These are phyloP conservation scores for Dendrocincla tyrannina DNA, from an alignment of 2,797 vertebrate species.

Conservation along the genomic window DNA sequence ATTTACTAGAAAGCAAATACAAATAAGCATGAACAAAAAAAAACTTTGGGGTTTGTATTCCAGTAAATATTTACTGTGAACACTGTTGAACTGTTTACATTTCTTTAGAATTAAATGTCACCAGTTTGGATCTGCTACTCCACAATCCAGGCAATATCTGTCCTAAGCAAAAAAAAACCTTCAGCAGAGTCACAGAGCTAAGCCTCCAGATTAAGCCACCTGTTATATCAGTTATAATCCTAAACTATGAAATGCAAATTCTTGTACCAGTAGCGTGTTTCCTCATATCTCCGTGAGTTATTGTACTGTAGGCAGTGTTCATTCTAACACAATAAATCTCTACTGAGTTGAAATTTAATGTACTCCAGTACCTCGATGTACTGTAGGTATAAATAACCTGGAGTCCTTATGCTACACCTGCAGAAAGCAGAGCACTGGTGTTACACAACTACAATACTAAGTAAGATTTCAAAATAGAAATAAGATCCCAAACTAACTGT, in stretches of 20 bases:
- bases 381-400: conserved; percentile 27
- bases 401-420: background rate
- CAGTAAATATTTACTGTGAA: conserved; percentile 29
- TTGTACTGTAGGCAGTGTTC: conserved; percentile 31
- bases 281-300: conserved; percentile 31
- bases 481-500: background rate
- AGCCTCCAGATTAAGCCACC: background rate
- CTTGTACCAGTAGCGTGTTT: background rate
- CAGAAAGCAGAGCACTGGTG: background rate
- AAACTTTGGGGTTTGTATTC: background rate
- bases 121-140: background rate
- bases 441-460: background rate
- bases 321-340: conserved; percentile 46
- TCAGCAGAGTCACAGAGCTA: background rate
- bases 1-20: conserved; percentile 25
- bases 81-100: background rate
- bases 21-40: background rate
- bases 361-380: background rate
- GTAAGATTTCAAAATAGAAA: background rate
- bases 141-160: background rate
- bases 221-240: background rate
- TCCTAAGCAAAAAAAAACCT: conserved; percentile 19
- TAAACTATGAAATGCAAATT: conserved; percentile 30
- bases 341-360: conserved; percentile 37
- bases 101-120: background rate